These are phyloP conservation scores for Callyntrura guangdongensis DNA, from an alignment of 2,888 invertebrate genomes.

Conservation along the genomic window DNA sequence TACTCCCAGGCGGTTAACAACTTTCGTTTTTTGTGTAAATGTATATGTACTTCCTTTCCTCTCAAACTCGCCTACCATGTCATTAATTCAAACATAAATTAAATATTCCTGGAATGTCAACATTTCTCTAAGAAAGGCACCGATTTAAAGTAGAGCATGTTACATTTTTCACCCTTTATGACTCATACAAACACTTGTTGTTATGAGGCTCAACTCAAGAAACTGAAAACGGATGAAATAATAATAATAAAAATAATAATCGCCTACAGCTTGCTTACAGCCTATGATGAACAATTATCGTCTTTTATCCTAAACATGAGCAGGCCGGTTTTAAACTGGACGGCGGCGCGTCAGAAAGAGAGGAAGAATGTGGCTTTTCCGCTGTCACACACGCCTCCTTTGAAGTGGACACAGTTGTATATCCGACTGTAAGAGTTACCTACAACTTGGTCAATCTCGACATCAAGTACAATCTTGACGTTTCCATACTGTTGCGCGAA, in stretches of 20 bases:
- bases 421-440: conserved; percentile 88
- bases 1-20: background rate
- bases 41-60: background rate
- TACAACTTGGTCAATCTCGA: conserved; percentile 88
- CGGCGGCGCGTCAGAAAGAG: conserved; percentile 82
- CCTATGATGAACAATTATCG: conserved; percentile 1
- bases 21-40: background rate
- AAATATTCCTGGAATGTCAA: conserved; percentile 48
- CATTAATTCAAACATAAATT: conserved; percentile 25
- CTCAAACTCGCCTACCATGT: background rate
- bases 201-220: background rate
- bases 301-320: background rate
- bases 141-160: conserved; percentile 31
- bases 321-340: conserved; percentile 84
- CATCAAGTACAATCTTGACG: conserved; percentile 82
- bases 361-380: conserved; percentile 80
- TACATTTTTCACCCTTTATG: conserved; percentile 25
- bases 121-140: conserved; percentile 3
- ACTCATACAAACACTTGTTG: conserved; percentile 42
- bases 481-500: conserved; percentile 83
- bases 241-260: background rate
- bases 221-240: background rate
- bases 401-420: conserved; percentile 88
- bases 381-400: conserved; percentile 85
- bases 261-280: conserved; percentile 7